Conservation (phyloP, 2,113 vertebrate genomes). For the Phocoena sinus region DNA sequence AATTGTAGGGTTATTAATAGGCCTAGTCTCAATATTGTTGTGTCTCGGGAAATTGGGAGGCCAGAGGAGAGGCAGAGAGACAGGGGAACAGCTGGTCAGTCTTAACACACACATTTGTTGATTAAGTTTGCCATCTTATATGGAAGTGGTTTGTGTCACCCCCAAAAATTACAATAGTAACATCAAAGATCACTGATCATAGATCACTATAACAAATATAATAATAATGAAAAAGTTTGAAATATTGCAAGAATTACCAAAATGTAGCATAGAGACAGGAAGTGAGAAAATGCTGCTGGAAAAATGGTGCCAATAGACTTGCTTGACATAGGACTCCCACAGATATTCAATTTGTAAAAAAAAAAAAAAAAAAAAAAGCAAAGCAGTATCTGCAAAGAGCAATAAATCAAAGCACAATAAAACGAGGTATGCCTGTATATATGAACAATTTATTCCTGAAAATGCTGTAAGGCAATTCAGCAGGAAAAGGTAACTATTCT, state of each 20-base stretch:
- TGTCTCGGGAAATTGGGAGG: neutral
- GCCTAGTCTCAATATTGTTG: neutral
- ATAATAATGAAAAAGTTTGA: neutral
- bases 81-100: neutral
- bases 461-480: neutral
- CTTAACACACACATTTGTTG: neutral
- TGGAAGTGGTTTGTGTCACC: neutral
- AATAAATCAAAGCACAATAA: neutral
- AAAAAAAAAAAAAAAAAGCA: too few relatives aligned
- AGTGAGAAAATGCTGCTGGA: neutral
- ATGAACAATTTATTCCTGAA: neutral
- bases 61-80: neutral
- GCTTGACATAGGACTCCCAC: neutral
- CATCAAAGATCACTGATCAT: neutral
- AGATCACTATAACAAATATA: neutral
- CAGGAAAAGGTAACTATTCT: neutral
- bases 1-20: neutral
- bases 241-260: neutral
- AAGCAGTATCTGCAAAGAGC: neutral
- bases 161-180: neutral
- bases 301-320: neutral
- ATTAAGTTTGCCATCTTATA: neutral
- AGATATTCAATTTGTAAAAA: neutral
- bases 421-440: neutral
- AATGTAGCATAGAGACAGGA: neutral